Evolutionary conservation across 2,113 vertebrate genomes (phyloP).

Genomic region (Turnix velox): DNA sequence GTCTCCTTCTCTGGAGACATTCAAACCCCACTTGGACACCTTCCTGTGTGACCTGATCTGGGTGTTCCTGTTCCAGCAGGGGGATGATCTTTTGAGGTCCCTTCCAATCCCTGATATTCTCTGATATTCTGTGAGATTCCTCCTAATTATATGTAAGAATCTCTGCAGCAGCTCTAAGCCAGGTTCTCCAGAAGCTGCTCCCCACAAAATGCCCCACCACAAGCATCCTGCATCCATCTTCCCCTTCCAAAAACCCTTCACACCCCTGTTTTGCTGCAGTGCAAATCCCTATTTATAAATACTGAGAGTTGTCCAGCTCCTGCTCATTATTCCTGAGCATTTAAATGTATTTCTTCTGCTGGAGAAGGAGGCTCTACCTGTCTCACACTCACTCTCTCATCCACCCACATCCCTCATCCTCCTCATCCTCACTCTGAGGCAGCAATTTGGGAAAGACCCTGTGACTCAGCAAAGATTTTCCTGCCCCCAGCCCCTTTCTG

Average conservation of each 20-base stretch:
- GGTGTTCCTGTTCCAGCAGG: too few species aligned
- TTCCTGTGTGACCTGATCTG: too few species aligned
- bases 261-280: neutral
- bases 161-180: neutral
- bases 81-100: too few species aligned
- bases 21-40: too few species aligned
- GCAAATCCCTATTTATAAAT: neutral
- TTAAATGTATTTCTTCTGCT: accelerated
- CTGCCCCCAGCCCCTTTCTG: neutral
- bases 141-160: neutral
- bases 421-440: neutral
- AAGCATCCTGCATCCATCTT: neutral
- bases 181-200: neutral
- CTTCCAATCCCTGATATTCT: too few species aligned
- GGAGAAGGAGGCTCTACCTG: neutral
- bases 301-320: neutral
- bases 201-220: neutral
- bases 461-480: neutral
- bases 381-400: neutral
- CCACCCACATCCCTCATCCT: neutral
- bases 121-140: too few species aligned
- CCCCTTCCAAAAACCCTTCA: neutral
- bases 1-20: too few species aligned
- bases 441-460: neutral
- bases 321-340: neutral